These are phyloP conservation scores for Arenicola marina DNA, from an alignment of 2,888 invertebrate genomes.

Conservation along the genomic window DNA sequence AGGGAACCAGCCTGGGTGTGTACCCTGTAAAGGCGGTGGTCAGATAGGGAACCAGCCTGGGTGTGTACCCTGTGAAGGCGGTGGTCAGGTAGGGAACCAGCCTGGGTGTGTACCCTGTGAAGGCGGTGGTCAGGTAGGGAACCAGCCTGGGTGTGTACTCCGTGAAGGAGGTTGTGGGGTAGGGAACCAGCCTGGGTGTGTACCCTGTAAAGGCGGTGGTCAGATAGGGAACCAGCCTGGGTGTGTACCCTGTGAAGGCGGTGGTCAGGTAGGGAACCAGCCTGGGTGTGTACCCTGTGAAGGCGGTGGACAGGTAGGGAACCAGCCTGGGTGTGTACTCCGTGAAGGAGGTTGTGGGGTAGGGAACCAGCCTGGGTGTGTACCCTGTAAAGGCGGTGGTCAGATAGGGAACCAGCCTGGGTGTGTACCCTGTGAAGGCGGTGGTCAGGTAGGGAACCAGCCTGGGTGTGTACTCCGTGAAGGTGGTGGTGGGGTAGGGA, in stretches of 20 bases:
- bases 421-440: not conserved
- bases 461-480: not conserved
- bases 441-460: too few relatives aligned
- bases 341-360: not conserved
- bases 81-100: not conserved
- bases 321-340: not conserved
- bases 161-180: not conserved
- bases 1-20: not conserved
- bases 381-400: not conserved
- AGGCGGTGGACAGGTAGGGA: not conserved
- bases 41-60: conserved; percentile 66
- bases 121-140: conserved; percentile 67
- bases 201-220: not conserved
- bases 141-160: not conserved
- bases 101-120: conserved; percentile 71
- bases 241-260: not conserved
- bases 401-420: not conserved
- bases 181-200: not conserved
- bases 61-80: conserved; percentile 85
- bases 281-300: not conserved
- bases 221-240: not conserved
- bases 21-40: conserved; percentile 67
- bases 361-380: not conserved
- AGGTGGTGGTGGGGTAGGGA: too few relatives aligned
- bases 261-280: not conserved